Conservation (phyloP, 2,113 vertebrate genomes). For the Hypocryptadius cinnamomeus region DNA sequence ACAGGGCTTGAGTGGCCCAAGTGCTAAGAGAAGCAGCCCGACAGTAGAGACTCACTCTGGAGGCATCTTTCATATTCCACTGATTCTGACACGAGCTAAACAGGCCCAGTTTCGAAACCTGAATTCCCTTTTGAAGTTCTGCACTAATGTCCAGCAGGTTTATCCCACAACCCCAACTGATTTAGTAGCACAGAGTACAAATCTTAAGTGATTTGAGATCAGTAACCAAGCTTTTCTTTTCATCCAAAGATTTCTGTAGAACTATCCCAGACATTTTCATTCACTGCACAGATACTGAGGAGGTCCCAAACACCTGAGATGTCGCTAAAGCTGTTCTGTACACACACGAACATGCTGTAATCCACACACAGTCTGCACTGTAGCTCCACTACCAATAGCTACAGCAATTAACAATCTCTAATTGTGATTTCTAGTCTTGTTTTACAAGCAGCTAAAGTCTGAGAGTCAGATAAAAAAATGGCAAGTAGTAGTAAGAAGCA, state of each 20-base stretch:
- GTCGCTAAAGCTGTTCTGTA: background rate
- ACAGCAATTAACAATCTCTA: background rate
- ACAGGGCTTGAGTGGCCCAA: background rate
- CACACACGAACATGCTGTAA: background rate
- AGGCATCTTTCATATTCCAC: background rate
- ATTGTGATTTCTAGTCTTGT: background rate
- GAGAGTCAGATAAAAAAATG: background rate
- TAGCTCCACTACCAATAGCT: background rate
- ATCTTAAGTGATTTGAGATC: background rate
- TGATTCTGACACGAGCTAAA: background rate
- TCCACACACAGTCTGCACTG: background rate
- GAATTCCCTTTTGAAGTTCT: background rate
- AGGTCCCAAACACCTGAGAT: background rate
- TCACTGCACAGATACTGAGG: background rate
- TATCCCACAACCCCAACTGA: background rate
- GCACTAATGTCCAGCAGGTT: background rate
- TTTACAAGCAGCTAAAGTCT: background rate
- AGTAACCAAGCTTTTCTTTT: background rate
- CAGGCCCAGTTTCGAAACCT: background rate
- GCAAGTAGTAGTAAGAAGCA: background rate
- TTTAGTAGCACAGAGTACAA: background rate
- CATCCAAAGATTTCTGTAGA: background rate
- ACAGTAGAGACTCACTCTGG: background rate
- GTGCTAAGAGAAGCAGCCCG: background rate
- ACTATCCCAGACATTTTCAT: background rate